These are phyloP conservation scores for Saguinus imperator DNA, from an alignment of 2,113 vertebrate species.

Conservation along the genomic window DNA sequence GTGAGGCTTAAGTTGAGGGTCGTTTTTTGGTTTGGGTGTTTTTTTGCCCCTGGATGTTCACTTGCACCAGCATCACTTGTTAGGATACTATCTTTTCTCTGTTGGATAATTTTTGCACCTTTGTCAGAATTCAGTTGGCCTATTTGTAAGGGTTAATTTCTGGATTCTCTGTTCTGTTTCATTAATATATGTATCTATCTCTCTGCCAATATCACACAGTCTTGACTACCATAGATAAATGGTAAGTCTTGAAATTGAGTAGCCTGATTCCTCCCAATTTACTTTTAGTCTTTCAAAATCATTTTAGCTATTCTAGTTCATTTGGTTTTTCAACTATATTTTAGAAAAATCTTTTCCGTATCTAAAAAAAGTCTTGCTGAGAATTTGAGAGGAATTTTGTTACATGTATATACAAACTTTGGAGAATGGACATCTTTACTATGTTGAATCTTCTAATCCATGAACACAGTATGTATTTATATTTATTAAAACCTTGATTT, in stretches of 20 bases:
- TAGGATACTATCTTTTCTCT: background rate
- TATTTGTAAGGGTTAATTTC: background rate
- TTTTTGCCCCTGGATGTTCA: background rate
- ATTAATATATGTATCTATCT: background rate
- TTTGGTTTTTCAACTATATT: background rate
- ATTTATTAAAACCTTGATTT: background rate
- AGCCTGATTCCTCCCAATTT: background rate
- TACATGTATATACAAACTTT: background rate
- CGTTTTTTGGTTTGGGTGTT: background rate
- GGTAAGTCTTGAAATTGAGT: background rate
- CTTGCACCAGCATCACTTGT: background rate
- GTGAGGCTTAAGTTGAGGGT: background rate
- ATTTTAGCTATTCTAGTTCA: background rate
- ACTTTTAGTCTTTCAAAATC: slow-evolving; percentile 28
- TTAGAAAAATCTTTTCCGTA: background rate
- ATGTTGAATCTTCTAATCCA: background rate
- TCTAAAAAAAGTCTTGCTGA: background rate
- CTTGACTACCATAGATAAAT: background rate
- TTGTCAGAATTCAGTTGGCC: background rate
- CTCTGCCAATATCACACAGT: background rate
- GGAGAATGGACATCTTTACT: background rate
- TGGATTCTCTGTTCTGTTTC: background rate
- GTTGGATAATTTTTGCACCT: background rate
- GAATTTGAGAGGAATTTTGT: background rate
- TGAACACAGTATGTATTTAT: background rate